A percentile compares a stretch with the other conserved stretches of the same genome.
Conservation (phyloP, 2,797 vertebrate species). For the Balearica regulorum region DNA sequence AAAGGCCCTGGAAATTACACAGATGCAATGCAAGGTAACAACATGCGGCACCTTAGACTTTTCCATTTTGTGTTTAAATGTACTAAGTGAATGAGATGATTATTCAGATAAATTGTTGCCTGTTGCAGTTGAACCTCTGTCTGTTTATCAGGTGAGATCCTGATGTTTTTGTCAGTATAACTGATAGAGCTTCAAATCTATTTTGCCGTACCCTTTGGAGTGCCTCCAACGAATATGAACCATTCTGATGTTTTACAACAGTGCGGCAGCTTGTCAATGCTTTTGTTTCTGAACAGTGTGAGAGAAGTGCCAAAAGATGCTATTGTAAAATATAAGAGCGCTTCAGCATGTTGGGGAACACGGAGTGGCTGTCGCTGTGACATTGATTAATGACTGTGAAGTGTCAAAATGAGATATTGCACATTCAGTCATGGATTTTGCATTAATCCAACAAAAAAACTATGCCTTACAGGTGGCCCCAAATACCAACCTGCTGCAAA, state of each 20-base stretch:
- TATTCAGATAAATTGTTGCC: not conserved
- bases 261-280: conserved; percentile 28
- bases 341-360: conserved; percentile 1
- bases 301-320: not conserved
- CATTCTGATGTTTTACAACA: conserved; percentile 21
- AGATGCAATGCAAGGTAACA: not conserved
- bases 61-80: not conserved
- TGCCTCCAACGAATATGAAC: not conserved
- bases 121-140: not conserved
- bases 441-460: not conserved
- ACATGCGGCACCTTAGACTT: not conserved
- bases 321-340: conserved; percentile 14
- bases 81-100: not conserved
- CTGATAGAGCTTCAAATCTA: not conserved
- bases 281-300: conserved; percentile 51
- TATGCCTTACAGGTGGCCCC: not conserved
- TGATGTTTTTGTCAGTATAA: not conserved
- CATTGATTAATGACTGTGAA: conserved; percentile 23
- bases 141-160: not conserved
- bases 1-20: not conserved
- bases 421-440: not conserved
- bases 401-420: conserved; percentile 3
- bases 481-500: not conserved
- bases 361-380: not conserved
- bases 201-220: not conserved